Base-by-base conservation (phyloP, 2,888 invertebrate genomes). In the Philereme vetulata region DNA sequence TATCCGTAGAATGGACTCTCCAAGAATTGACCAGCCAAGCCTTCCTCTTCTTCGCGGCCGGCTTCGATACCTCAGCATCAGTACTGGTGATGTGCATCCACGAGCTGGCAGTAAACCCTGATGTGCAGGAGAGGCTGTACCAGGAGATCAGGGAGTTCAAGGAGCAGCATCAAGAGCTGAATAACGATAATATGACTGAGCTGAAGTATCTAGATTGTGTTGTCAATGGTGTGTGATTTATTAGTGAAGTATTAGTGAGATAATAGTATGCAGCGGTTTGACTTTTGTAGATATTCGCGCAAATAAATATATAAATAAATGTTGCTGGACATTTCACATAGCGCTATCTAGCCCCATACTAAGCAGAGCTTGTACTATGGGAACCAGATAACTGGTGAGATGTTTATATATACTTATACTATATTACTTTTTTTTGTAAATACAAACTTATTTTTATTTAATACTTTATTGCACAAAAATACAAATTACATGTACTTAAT, bases 21-120 rank as follows among this genome's bases (percentile, higher is more conserved):
- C 76, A 79, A 2, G 88, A 93, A 36, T 66, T 93, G 3, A 81
- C 83, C 0, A 79, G 85, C 0, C 93, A 93, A 76, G 90, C 89
- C 0, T 86, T 91, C 45, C 74, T 92, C 21, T 93, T 93, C 75
- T 91, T 93, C 67, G 72, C 78, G 6, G 93, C 90, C 50, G 93
- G 93, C 0, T 93, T 86, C 55, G 93, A 93, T 21, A 89, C 85
- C 4, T 78, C 88, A 0, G 89, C 93, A 0, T 72, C 86, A 0
- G 75, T 82, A 0, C 62, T 93, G 34, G 80, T 79, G 1, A 80
- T 91, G 78, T 72, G 78, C 32, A 70, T 88, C 4, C 88, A 93
- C 54, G 92, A 92, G 66, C 62, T 93, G 43, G 87, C 89, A 2
- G 10, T 90, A 1, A 83, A 93, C 65, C 77, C 78, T 0, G 78